Percentiles rank a stretch among this genome's conserved stretches.
These are phyloP conservation scores for Lycophotia porphyrea DNA, from an alignment of 2,888 invertebrate genomes.

Conservation along the genomic window DNA sequence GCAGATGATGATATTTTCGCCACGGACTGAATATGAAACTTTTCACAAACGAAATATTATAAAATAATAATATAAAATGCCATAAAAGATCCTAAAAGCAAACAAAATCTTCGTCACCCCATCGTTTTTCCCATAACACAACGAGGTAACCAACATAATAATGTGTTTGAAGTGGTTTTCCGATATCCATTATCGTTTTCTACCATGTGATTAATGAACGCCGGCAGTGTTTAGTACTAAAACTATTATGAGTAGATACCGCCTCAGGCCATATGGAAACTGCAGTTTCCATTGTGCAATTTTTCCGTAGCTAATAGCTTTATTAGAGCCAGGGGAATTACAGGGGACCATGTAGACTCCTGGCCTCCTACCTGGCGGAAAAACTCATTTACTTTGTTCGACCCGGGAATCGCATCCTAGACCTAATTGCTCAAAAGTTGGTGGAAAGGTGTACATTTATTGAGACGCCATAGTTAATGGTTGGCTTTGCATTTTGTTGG, in stretches of 20 bases:
- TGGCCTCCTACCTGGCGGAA: too few species aligned
- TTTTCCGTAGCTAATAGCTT: constrained; percentile 44
- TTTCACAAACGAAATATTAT: neutral
- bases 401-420: neutral
- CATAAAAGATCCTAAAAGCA: neutral
- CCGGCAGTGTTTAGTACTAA: constrained; percentile 28
- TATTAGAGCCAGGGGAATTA: constrained; percentile 47
- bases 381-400: neutral
- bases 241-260: constrained; percentile 21
- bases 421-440: neutral
- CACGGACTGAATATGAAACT: neutral
- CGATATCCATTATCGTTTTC: constrained; percentile 49
- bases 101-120: constrained; percentile 20
- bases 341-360: neutral
- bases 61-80: too few species aligned
- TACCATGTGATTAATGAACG: constrained; percentile 53
- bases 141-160: constrained; percentile 7
- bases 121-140: constrained; percentile 51
- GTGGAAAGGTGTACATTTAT: neutral
- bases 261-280: constrained; percentile 37
- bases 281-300: constrained; percentile 55
- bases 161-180: constrained; percentile 54
- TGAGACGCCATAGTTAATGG: constrained; percentile 2
- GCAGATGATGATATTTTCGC: too few species aligned
- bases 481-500: constrained; percentile 2